These are phyloP conservation scores for Dendroctonus valens DNA, from an alignment of 1,140 invertebrate genomes.

Conservation along the genomic window DNA sequence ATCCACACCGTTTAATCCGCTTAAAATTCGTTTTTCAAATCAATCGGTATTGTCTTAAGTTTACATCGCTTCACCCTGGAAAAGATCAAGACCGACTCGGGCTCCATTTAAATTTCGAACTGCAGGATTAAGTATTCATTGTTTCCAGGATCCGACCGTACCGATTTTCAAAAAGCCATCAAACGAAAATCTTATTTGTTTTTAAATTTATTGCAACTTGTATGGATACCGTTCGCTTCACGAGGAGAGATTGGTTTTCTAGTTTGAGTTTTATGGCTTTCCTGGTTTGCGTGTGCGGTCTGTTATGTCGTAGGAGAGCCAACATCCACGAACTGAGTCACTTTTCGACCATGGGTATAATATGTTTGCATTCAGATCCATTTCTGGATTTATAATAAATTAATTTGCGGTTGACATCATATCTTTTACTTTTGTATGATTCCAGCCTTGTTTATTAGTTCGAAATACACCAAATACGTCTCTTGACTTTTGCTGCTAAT, in stretches of 20 bases:
- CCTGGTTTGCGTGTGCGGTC: background rate
- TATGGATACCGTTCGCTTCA: slow-evolving; percentile 1
- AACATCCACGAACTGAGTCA: too few relatives aligned
- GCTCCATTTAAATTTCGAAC: slow-evolving; percentile 31
- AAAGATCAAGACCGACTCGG: slow-evolving; percentile 26
- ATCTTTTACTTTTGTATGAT: too few relatives aligned
- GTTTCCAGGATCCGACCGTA: slow-evolving; percentile 17
- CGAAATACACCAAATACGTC: too few relatives aligned
- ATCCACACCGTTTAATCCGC: background rate
- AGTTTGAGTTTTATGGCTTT: slow-evolving; percentile 10
- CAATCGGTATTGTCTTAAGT: slow-evolving; percentile 30
- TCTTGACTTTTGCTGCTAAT: too few relatives aligned
- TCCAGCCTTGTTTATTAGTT: too few relatives aligned
- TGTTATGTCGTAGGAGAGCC: too few relatives aligned
- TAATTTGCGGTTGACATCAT: too few relatives aligned
- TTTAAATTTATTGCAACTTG: slow-evolving; percentile 30
- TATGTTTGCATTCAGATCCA: too few relatives aligned
- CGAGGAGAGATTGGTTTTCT: slow-evolving; percentile 6
- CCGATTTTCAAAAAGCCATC: slow-evolving; percentile 17
- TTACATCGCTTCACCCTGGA: slow-evolving; percentile 21
- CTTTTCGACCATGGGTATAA: too few relatives aligned
- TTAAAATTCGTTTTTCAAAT: slow-evolving; percentile 9
- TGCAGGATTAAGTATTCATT: slow-evolving; percentile 36
- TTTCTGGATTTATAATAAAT: too few relatives aligned
- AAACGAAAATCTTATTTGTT: slow-evolving; percentile 34